Evolutionary conservation across 2,113 vertebrate genomes (phyloP).

Genomic region (human (Homo sapiens)): DNA sequence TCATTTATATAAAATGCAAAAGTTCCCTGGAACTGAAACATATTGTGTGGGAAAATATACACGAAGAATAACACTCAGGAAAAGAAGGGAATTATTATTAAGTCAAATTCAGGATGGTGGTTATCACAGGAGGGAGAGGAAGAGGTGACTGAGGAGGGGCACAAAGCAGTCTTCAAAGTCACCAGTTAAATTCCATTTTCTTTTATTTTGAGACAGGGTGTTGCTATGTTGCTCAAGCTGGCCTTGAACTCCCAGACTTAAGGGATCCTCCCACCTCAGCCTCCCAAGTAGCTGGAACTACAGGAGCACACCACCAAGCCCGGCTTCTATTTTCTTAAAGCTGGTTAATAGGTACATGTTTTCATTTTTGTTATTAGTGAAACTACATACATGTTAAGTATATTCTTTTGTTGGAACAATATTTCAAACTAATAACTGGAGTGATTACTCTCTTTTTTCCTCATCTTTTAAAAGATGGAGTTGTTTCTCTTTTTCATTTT

Average conservation of each 20-base stretch:
- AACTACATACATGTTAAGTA: neutral
- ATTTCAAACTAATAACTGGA: neutral
- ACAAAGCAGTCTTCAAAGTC: neutral
- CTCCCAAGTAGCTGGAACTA: neutral
- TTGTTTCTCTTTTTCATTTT: neutral
- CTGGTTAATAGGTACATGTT: neutral
- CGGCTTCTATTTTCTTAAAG: neutral
- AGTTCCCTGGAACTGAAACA: neutral
- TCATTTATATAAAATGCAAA: slow-evolving; percentile 1
- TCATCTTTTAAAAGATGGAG: neutral
- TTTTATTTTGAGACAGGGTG: neutral
- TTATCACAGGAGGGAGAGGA: neutral
- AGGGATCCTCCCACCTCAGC: neutral
- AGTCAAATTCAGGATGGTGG: neutral
- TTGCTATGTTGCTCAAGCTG: neutral
- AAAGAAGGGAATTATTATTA: neutral
- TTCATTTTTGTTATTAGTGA: neutral
- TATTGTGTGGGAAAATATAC: neutral
- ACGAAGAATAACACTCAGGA: neutral
- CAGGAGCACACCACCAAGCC: neutral
- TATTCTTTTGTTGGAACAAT: neutral
- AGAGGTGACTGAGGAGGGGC: neutral
- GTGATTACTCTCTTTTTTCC: neutral
- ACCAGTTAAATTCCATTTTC: neutral
- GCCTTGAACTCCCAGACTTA: neutral